Conservation (phyloP, 2,888 invertebrate species). For the Ceriagrion tenellum region DNA sequence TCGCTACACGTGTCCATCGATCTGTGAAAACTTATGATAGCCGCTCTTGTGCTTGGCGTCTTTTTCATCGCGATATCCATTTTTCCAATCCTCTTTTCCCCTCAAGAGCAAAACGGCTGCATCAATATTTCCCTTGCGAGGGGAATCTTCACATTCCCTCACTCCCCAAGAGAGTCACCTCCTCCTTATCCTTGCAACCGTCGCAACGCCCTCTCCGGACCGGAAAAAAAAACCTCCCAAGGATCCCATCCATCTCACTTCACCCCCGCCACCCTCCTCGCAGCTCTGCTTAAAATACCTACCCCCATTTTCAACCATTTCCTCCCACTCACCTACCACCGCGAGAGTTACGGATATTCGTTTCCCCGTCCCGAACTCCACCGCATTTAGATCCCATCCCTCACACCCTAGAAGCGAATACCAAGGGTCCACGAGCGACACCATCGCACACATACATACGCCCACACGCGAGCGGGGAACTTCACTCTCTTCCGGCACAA, state of each 20-base stretch:
- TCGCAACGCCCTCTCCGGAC: background rate
- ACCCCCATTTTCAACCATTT: background rate
- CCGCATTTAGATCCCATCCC: background rate
- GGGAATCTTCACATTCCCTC: background rate
- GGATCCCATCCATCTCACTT: conserved; percentile 45
- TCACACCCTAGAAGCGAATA: background rate
- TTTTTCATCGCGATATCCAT: conserved; percentile 62
- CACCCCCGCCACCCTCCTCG: background rate
- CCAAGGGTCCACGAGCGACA: background rate
- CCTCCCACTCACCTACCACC: background rate
- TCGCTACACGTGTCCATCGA: conserved; percentile 57
- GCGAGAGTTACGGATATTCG: conserved; percentile 18
- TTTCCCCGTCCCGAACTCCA: background rate
- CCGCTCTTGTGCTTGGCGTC: conserved; percentile 33
- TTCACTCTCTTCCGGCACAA: background rate
- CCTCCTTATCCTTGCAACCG: background rate
- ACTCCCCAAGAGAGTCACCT: background rate
- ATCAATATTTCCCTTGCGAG: conserved; percentile 63
- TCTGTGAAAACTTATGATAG: conserved; percentile 56
- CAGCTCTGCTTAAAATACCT: conserved; percentile 32
- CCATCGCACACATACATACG: background rate
- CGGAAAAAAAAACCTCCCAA: background rate
- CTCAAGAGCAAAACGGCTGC: conserved; percentile 55
- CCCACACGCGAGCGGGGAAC: background rate
- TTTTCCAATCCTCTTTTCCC: conserved; percentile 28